A percentile compares a stretch with the other conserved stretches of the same genome.
Conservation (phyloP, 2,113 vertebrate genomes). For the Thamnophis sirtalis region DNA sequence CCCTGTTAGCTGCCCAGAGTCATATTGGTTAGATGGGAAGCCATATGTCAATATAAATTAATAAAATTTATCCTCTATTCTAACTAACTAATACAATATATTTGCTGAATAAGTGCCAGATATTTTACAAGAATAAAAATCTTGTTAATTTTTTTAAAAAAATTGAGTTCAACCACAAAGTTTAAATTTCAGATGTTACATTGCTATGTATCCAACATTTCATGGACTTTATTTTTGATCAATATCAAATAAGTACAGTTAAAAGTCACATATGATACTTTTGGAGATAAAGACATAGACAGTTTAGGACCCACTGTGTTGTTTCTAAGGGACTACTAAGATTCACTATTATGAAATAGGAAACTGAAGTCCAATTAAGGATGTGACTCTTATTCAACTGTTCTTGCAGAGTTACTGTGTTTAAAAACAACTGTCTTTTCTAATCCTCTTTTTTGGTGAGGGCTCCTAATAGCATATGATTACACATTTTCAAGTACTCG, state of each 20-base stretch:
- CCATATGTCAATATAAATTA: background rate
- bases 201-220: constrained; percentile 49
- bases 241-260: constrained; percentile 36
- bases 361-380: background rate
- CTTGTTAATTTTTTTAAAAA: constrained; percentile 38
- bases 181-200: constrained; percentile 56
- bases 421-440: background rate
- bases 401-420: background rate
- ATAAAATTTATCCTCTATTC: constrained; percentile 34
- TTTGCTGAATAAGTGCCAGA: constrained; percentile 53
- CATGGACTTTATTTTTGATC: constrained; percentile 47
- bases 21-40: background rate
- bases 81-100: constrained; percentile 55
- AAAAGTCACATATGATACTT: constrained; percentile 40
- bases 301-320: constrained; percentile 9
- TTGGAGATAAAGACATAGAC: constrained; percentile 23
- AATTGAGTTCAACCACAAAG: constrained; percentile 54
- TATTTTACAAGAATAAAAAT: constrained; percentile 26
- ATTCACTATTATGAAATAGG: constrained; percentile 19
- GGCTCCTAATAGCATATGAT: background rate
- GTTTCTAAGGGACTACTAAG: constrained; percentile 15
- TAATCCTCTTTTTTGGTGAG: background rate
- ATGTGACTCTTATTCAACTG: background rate
- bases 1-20: background rate
- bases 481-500: background rate